These are phyloP conservation scores for Shinisaurus crocodilurus DNA, from an alignment of 2,113 vertebrate genomes.

Conservation along the genomic window DNA sequence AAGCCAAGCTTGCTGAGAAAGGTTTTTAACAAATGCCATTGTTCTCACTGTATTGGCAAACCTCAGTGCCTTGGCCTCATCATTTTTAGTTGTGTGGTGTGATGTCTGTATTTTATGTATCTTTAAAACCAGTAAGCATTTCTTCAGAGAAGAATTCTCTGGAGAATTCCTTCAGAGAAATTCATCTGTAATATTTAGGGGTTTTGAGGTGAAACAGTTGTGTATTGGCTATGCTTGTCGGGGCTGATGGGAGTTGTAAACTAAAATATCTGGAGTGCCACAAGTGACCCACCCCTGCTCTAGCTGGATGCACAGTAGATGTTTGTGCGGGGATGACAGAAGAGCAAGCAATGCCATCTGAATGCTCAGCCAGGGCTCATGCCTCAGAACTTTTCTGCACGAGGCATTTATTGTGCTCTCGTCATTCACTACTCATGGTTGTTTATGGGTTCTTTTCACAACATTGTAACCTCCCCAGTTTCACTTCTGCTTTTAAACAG, in stretches of 20 bases:
- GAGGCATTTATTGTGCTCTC: no score
- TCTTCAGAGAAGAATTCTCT: no score
- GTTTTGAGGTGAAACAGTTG: not conserved
- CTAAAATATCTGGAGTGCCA: not conserved
- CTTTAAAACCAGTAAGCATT: not conserved
- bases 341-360: no score
- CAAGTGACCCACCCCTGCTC: not conserved
- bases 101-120: not conserved
- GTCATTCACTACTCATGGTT: no score
- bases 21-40: constrained; percentile 27
- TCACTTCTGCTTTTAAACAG: no score
- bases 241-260: not conserved
- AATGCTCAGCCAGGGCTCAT: no score
- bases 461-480: no score
- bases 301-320: not conserved
- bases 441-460: no score
- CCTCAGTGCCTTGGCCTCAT: not conserved
- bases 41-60: not conserved
- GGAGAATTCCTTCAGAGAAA: not conserved
- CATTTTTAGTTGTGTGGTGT: not conserved
- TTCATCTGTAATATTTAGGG: not conserved
- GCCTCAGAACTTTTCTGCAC: no score
- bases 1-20: constrained; percentile 20
- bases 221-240: no score
- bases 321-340: no score